Percentiles rank a stretch among this genome's conserved stretches.
These are phyloP conservation scores for Taphrorychus bicolor DNA, from an alignment of 2,888 invertebrate genomes.

Conservation along the genomic window DNA sequence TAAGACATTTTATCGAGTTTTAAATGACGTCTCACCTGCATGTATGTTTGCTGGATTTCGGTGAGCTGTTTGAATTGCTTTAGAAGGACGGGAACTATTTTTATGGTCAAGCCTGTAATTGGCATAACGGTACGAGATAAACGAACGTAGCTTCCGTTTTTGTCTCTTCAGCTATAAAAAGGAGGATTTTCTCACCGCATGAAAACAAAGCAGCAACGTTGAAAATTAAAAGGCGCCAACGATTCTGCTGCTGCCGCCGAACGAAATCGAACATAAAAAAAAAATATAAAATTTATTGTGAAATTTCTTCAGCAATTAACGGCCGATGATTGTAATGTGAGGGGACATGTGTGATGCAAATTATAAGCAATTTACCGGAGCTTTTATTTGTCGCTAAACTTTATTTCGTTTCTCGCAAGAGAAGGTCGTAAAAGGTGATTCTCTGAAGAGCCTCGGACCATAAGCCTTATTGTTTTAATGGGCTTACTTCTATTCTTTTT, in stretches of 20 bases:
- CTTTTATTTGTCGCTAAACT: slow-evolving; percentile 49
- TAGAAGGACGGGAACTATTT: not conserved
- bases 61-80: not conserved
- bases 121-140: not conserved
- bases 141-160: not conserved
- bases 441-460: slow-evolving; percentile 20
- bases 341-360: slow-evolving; percentile 58
- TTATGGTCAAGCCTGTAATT: not conserved
- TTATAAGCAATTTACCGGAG: slow-evolving; percentile 46
- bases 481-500: slow-evolving; percentile 3
- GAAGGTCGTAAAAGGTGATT: slow-evolving; percentile 33
- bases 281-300: slow-evolving; percentile 38
- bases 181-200: not conserved
- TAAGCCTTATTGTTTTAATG: slow-evolving; percentile 25
- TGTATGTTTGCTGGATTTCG: not conserved
- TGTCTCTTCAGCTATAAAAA: slow-evolving; percentile 1
- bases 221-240: slow-evolving; percentile 31
- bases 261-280: slow-evolving; percentile 20
- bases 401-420: slow-evolving; percentile 35
- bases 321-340: slow-evolving; percentile 55
- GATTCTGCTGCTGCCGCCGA: slow-evolving; percentile 29
- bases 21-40: not conserved
- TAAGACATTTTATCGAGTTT: not conserved
- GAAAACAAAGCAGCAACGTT: not conserved
- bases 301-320: slow-evolving; percentile 47